phyloP scores from a whole-genome alignment of 2,888 invertebrate genomes.

The Nomada ferruginata region DNA sequence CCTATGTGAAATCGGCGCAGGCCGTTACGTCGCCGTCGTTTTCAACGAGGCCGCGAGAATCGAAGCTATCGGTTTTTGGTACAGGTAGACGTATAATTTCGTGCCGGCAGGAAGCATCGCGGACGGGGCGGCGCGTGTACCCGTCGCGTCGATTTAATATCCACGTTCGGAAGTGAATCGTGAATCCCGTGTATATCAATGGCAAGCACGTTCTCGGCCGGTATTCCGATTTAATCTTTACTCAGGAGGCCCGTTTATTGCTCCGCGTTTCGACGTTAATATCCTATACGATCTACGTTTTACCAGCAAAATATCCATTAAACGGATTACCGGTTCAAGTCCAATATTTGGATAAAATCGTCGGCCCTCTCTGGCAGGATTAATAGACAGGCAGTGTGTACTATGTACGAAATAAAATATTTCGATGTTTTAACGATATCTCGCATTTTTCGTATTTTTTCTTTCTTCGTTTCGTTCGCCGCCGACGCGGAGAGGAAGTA shows the following conservation, averaged over 20 bases:
- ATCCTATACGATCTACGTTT: conserved; percentile 60
- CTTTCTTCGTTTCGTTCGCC: background rate
- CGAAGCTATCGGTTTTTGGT: conserved; percentile 18
- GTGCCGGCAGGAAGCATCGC: conserved; percentile 26
- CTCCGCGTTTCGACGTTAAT: conserved; percentile 56
- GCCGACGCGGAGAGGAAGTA: conserved; percentile 9
- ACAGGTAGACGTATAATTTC: conserved; percentile 29
- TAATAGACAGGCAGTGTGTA: conserved; percentile 41
- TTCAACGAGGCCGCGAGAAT: conserved; percentile 8
- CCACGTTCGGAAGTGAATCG: conserved; percentile 44
- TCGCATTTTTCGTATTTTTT: background rate
- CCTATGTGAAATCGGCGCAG: background rate
- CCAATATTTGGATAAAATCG: conserved; percentile 68
- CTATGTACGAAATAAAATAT: conserved; percentile 55
- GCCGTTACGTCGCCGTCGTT: background rate
- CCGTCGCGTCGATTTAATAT: conserved; percentile 48
- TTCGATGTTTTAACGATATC: conserved; percentile 41
- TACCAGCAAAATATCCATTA: conserved; percentile 67
- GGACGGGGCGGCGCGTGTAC: conserved; percentile 1
- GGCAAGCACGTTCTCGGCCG: conserved; percentile 38
- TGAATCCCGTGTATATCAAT: conserved; percentile 40
- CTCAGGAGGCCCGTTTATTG: conserved; percentile 59
- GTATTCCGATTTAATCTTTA: conserved; percentile 60
- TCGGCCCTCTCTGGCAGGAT: conserved; percentile 46
- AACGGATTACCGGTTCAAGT: conserved; percentile 62